Conservation (phyloP, 2,888 invertebrate genomes). For the Cataglyphis cursor region DNA sequence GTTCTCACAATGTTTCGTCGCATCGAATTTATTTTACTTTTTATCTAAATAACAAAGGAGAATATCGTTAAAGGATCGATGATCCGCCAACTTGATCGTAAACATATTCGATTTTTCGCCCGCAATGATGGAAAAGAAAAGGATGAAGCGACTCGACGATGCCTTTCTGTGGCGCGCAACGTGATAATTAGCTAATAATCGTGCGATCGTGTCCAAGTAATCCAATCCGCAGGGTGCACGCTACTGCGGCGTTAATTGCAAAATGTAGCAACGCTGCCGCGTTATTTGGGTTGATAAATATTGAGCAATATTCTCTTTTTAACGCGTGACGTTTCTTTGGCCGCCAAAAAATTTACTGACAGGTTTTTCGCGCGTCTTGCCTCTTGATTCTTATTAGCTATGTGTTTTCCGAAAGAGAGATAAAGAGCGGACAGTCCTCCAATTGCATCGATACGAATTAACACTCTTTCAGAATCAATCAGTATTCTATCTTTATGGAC, state of each 20-base stretch:
- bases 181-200: constrained; percentile 43
- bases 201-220: constrained; percentile 30
- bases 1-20: neutral
- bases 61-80: neutral
- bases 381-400: constrained; percentile 19
- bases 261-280: constrained; percentile 52
- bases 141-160: constrained; percentile 32
- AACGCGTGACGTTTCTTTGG: constrained; percentile 59
- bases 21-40: neutral
- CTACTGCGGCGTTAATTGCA: constrained; percentile 29
- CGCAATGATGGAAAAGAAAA: constrained; percentile 15
- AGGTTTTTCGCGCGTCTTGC: constrained; percentile 44
- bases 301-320: constrained; percentile 74
- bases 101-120: neutral
- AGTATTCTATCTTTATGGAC: neutral
- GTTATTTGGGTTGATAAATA: constrained; percentile 64
- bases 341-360: constrained; percentile 57
- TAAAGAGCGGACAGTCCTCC: neutral
- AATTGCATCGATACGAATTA: constrained; percentile 14
- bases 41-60: neutral
- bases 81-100: constrained; percentile 22
- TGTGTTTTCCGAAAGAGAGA: neutral
- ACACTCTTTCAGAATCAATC: neutral
- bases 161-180: neutral
- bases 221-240: constrained; percentile 30